Percentiles rank a stretch among this genome's conserved stretches.
These are phyloP conservation scores for Aurelia aurita DNA, from an alignment of 30 jellyfish, hydroid and myxozoan species.

Conservation along the genomic window DNA sequence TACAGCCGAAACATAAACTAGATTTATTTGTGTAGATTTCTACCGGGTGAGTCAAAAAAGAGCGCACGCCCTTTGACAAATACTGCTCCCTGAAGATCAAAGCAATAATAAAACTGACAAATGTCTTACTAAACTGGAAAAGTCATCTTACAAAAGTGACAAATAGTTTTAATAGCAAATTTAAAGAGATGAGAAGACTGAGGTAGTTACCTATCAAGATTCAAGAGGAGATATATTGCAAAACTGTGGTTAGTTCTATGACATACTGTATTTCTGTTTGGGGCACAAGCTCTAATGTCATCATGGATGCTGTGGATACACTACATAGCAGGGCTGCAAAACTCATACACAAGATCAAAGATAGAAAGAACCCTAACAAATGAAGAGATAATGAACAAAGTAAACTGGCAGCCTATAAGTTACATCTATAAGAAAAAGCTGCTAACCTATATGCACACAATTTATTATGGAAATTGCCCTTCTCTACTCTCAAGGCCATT, in stretches of 20 bases:
- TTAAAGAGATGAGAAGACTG: constrained; percentile 36
- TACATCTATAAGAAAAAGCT: too few relatives aligned
- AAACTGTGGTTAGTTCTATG: constrained; percentile 15
- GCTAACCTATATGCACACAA: too few relatives aligned
- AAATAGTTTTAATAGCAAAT: too few relatives aligned
- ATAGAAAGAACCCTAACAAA: constrained; percentile 27
- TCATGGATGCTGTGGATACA: constrained; percentile 12
- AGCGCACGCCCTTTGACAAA: too few relatives aligned
- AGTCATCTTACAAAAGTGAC: constrained; percentile 20
- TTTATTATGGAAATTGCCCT: too few relatives aligned
- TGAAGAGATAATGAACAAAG: constrained; percentile 47
- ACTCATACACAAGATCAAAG: too few relatives aligned
- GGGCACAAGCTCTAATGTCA: constrained; percentile 7
- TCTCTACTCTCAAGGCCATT: constrained; percentile 9
- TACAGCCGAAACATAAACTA: too few relatives aligned
- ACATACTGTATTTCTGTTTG: constrained; percentile 36
- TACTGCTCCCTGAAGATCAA: too few relatives aligned
- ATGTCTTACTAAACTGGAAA: constrained; percentile 27
- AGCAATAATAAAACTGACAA: too few relatives aligned
- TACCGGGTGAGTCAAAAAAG: too few relatives aligned
- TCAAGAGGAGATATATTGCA: constrained; percentile 22
- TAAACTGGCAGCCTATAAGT: constrained; percentile 44
- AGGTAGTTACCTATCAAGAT: constrained; percentile 26
- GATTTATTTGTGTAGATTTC: too few relatives aligned
- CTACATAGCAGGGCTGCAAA: too few relatives aligned